These are phyloP conservation scores for Pseudomyrmex cubaensis DNA, from an alignment of 1,140 invertebrate species.

Conservation along the genomic window DNA sequence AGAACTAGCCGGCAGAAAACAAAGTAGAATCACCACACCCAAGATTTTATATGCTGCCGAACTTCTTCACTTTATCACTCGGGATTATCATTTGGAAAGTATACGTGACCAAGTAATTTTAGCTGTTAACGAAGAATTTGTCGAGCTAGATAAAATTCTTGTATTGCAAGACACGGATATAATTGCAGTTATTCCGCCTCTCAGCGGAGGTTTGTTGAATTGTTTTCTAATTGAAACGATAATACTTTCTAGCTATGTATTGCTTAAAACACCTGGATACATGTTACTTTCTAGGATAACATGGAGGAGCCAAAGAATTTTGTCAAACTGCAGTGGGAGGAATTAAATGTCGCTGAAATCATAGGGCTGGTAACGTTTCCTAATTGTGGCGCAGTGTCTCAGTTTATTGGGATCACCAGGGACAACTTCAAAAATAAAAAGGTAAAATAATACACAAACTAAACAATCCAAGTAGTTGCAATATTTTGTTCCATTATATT, in stretches of 20 bases:
- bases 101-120: conserved; percentile 91
- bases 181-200: conserved; percentile 94
- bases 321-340: conserved; percentile 89
- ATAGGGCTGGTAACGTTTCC: conserved; percentile 89
- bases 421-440: conserved; percentile 95
- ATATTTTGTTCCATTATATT: no score
- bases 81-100: conserved; percentile 88
- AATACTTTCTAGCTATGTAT: background rate
- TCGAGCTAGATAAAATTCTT: conserved; percentile 85
- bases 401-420: conserved; percentile 96
- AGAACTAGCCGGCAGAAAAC: conserved; percentile 89
- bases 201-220: conserved; percentile 90
- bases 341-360: conserved; percentile 90
- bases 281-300: conserved; percentile 75
- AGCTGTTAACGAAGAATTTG: conserved; percentile 93
- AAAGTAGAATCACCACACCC: conserved; percentile 85
- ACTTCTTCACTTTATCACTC: conserved; percentile 87
- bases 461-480: conserved; percentile 6
- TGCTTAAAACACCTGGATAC: background rate
- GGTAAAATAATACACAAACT: conserved; percentile 80
- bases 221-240: background rate
- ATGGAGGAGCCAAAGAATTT: conserved; percentile 82
- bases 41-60: conserved; percentile 84
- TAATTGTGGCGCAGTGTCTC: conserved; percentile 94
- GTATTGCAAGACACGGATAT: conserved; percentile 89